A percentile compares a stretch with the other conserved stretches of the same genome.
Evolutionary conservation across 2,113 vertebrate genomes (phyloP).

Genomic region (Hippotragus niger): DNA sequence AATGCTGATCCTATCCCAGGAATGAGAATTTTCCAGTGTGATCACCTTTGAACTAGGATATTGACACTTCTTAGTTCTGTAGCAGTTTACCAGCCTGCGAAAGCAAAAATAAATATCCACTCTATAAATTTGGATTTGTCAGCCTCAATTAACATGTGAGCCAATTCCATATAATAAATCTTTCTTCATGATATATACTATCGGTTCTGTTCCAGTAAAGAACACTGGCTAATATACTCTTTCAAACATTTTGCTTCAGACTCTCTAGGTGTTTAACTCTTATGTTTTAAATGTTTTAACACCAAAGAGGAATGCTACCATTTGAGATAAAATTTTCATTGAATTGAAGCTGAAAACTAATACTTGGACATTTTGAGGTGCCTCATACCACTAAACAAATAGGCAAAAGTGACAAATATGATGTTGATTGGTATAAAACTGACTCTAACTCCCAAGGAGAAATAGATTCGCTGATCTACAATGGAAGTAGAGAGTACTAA

Average conservation of each 20-base stretch:
- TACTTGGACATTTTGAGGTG: background rate
- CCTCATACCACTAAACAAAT: background rate
- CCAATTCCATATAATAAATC: background rate
- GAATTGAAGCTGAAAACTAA: background rate
- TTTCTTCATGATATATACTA: background rate
- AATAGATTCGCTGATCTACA: background rate
- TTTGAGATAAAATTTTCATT: background rate
- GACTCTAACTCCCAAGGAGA: background rate
- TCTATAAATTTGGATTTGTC: background rate
- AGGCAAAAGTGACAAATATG: background rate
- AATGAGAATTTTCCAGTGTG: background rate
- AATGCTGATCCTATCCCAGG: background rate
- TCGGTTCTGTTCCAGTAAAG: background rate
- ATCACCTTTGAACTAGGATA: background rate
- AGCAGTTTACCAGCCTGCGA: background rate
- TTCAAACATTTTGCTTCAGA: background rate
- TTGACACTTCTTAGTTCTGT: background rate
- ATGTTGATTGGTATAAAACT: background rate
- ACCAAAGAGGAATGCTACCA: background rate
- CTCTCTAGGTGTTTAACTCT: background rate
- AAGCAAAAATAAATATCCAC: background rate
- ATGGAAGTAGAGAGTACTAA: background rate
- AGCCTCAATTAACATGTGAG: background rate
- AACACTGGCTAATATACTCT: background rate
- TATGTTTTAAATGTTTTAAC: background rate